Percentiles rank a stretch among this genome's conserved stretches.
phyloP scores from a whole-genome alignment of 2,888 invertebrate species.

The Drosophila eohydei region DNA sequence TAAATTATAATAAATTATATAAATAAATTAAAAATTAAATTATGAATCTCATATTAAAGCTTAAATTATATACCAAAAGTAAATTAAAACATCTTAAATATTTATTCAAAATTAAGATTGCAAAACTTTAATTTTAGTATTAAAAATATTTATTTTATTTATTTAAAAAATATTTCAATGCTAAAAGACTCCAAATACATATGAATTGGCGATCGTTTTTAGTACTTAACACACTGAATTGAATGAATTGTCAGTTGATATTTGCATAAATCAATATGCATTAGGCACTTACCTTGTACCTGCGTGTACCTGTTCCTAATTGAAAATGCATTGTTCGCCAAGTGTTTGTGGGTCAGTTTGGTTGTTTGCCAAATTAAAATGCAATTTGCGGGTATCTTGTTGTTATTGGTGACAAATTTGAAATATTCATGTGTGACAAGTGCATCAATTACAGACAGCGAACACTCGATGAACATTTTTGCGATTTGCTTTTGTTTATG shows the following conservation, averaged over 20 bases:
- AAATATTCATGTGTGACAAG: constrained; percentile 35
- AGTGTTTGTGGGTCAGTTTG: constrained; percentile 14
- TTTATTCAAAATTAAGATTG: background rate
- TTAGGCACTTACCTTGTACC: constrained; percentile 5
- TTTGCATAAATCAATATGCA: constrained; percentile 13
- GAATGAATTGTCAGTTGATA: background rate
- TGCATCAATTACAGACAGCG: constrained; percentile 35
- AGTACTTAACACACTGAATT: background rate
- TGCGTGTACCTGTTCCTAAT: constrained; percentile 9
- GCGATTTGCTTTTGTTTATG: constrained; percentile 37
- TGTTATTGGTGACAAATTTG: constrained; percentile 10
- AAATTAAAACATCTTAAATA: background rate
- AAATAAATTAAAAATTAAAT: no score
- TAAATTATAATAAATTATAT: no score
- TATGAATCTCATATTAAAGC: no score
- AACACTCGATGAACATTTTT: constrained; percentile 24
- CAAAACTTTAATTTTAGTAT: no score
- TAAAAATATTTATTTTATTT: no score
- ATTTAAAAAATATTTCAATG: no score
- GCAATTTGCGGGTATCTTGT: constrained; percentile 7
- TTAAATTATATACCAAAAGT: no score
- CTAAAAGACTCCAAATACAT: background rate
- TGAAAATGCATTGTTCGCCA: background rate
- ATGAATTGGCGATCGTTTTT: background rate
- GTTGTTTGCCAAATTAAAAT: constrained; percentile 30